Percentiles rank a stretch among this genome's conserved stretches.
These are phyloP conservation scores for Malthinus seriepunctatus DNA, from an alignment of 2,888 invertebrate genomes.

Conservation along the genomic window DNA sequence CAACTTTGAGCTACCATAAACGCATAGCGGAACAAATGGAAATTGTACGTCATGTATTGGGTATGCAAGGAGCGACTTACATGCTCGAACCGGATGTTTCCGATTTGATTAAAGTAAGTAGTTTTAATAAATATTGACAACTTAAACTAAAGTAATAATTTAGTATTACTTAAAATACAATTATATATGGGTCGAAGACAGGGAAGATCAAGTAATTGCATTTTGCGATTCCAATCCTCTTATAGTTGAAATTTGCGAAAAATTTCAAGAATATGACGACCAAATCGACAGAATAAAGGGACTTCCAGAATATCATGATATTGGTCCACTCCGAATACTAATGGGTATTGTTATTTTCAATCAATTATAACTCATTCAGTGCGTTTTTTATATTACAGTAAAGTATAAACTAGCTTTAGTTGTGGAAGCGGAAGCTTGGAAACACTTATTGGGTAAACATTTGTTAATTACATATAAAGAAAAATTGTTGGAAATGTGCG, in stretches of 20 bases:
- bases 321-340: slow-evolving; percentile 77
- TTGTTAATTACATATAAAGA: slow-evolving; percentile 71
- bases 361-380: not conserved
- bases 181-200: slow-evolving; percentile 76
- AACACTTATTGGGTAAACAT: slow-evolving; percentile 69
- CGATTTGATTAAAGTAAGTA: slow-evolving; percentile 58
- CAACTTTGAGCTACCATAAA: slow-evolving; percentile 63
- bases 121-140: not conserved
- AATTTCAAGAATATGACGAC: slow-evolving; percentile 71
- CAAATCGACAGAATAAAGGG: slow-evolving; percentile 66
- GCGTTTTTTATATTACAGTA: slow-evolving; percentile 52
- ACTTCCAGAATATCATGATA: slow-evolving; percentile 64
- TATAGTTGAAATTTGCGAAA: slow-evolving; percentile 75
- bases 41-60: slow-evolving; percentile 72
- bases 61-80: slow-evolving; percentile 74
- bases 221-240: slow-evolving; percentile 74
- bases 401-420: slow-evolving; percentile 67
- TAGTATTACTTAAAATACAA: slow-evolving; percentile 59
- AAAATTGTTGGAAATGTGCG: slow-evolving; percentile 70
- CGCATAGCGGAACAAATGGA: slow-evolving; percentile 81
- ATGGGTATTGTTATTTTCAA: slow-evolving; percentile 60
- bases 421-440: slow-evolving; percentile 81
- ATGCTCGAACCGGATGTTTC: slow-evolving; percentile 71
- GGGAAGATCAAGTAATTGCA: slow-evolving; percentile 67
- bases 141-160: slow-evolving; percentile 6